phyloP scores from a whole-genome alignment of 2,888 invertebrate species.

The Artemia sinica region DNA sequence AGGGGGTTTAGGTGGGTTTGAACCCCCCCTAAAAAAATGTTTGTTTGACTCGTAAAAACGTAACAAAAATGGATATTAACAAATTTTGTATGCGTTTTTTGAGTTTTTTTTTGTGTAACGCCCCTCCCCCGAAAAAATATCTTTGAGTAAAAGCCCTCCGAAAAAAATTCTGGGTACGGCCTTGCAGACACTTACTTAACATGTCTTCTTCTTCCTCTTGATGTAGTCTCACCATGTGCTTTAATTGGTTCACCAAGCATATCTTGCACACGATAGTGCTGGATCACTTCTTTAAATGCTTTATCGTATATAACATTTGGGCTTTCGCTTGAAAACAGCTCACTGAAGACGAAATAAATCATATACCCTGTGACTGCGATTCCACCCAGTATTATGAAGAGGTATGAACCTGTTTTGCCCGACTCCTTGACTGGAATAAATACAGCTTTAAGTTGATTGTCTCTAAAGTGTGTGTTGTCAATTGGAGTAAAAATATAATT shows the following conservation, averaged over 20 bases:
- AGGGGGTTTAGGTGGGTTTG: too few relatives aligned
- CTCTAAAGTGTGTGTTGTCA: background rate
- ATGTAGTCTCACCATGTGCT: conserved; percentile 69
- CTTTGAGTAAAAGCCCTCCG: background rate
- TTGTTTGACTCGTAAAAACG: too few relatives aligned
- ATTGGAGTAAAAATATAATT: too few relatives aligned
- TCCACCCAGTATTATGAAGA: conserved; percentile 60
- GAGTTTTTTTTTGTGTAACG: too few relatives aligned
- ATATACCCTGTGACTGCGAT: conserved; percentile 62
- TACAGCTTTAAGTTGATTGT: background rate
- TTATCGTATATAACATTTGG: conserved; percentile 65
- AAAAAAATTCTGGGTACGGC: background rate
- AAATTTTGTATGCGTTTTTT: too few relatives aligned
- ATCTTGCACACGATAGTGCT: conserved; percentile 56
- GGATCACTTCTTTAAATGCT: conserved; percentile 54
- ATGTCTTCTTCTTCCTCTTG: conserved; percentile 62
- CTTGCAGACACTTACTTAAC: conserved; percentile 39
- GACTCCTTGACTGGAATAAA: conserved; percentile 56
- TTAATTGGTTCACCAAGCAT: conserved; percentile 75
- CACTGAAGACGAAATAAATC: conserved; percentile 64
- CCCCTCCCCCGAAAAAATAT: too few relatives aligned
- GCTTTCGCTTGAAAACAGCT: conserved; percentile 71
- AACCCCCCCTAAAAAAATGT: too few relatives aligned
- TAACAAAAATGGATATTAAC: too few relatives aligned
- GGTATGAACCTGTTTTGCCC: conserved; percentile 69